Evolutionary conservation across 2,113 vertebrate species (phyloP).

Genomic region (Poicephalus gulielmi): DNA sequence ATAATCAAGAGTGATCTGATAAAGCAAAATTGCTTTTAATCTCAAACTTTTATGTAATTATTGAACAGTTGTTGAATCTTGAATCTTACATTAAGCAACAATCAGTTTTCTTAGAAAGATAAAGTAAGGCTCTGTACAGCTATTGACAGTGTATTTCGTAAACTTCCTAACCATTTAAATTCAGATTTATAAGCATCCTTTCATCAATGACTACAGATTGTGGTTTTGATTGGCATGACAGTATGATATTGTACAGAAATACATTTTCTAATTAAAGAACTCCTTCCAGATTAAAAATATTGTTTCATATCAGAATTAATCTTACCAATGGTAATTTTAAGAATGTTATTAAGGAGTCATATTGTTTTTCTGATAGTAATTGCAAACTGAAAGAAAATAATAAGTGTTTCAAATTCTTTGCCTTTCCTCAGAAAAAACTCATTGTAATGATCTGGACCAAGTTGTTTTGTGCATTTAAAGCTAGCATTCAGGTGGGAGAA

Average conservation of each 20-base stretch:
- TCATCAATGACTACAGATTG: neutral
- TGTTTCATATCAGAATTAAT: neutral
- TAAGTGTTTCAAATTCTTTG: neutral
- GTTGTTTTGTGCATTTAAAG: neutral
- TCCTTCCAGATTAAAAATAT: neutral
- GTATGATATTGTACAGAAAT: neutral
- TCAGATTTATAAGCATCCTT: neutral
- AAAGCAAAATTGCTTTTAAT: conserved; percentile 25
- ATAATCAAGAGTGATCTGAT: neutral
- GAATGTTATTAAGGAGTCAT: neutral
- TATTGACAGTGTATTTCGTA: neutral
- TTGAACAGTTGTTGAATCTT: neutral
- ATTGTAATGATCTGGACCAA: neutral
- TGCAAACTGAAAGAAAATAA: neutral
- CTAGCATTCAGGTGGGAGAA: neutral
- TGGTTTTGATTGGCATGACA: neutral
- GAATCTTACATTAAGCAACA: neutral
- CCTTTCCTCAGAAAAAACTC: neutral
- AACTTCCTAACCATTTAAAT: neutral
- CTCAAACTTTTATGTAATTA: conserved; percentile 14
- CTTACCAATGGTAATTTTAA: conserved; percentile 1
- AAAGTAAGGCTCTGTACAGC: neutral
- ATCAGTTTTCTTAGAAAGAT: neutral
- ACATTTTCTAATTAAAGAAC: neutral
- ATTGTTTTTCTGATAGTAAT: neutral